phyloP scores from a whole-genome alignment of 2,113 vertebrate genomes.

The Amblyopsis rosae region DNA sequence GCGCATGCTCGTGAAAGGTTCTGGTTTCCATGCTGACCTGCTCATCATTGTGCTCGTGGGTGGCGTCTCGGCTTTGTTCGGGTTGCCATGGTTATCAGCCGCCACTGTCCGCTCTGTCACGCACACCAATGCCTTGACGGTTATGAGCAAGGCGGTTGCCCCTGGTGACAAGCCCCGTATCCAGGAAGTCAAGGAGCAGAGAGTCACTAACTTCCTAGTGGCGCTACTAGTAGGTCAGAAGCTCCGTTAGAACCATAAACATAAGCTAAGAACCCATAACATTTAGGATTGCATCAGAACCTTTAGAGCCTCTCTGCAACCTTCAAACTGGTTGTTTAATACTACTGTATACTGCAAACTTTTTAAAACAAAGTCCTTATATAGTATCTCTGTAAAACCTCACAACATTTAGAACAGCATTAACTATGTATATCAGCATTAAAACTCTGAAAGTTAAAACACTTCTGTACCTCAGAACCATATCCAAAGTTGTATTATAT shows the following conservation, averaged over 20 bases:
- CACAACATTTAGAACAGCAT: too few species aligned
- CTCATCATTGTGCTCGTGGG: conserved; percentile 91
- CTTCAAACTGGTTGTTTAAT: too few species aligned
- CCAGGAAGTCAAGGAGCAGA: conserved; percentile 94
- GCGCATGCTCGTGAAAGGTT: conserved; percentile 90
- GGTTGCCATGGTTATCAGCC: conserved; percentile 90
- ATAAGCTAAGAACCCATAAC: too few species aligned
- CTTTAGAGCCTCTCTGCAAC: too few species aligned
- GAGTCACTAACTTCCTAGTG: conserved; percentile 91
- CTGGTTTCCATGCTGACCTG: conserved; percentile 92
- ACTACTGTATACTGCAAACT: too few species aligned
- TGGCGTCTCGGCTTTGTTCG: conserved; percentile 87
- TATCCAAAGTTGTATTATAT: neutral
- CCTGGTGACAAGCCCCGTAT: conserved; percentile 92
- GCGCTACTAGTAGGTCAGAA: conserved; percentile 84
- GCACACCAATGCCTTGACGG: conserved; percentile 89
- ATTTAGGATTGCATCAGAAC: too few species aligned
- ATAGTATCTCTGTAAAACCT: too few species aligned
- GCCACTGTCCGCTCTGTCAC: conserved; percentile 95
- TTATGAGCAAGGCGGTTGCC: conserved; percentile 92
- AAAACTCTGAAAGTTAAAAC: too few species aligned
- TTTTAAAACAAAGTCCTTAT: too few species aligned
- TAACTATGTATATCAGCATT: too few species aligned
- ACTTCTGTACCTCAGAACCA: too few species aligned
- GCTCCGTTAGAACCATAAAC: too few species aligned